These are phyloP conservation scores for Pedicia rivosa DNA, from an alignment of 2,888 invertebrate species.

Conservation along the genomic window DNA sequence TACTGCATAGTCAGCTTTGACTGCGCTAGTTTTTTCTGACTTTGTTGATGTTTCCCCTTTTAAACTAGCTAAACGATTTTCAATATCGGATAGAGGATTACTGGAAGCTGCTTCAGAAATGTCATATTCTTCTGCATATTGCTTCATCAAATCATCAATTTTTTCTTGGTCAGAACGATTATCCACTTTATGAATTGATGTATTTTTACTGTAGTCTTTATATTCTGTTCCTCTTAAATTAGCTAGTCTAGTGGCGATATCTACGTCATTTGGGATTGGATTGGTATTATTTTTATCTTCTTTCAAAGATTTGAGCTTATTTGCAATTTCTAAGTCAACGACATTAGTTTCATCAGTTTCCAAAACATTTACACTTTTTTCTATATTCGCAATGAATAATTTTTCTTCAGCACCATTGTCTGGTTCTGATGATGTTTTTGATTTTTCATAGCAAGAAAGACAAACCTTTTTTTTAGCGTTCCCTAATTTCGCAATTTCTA, in stretches of 20 bases:
- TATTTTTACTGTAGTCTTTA: constrained; percentile 24
- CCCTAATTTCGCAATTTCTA: constrained; percentile 41
- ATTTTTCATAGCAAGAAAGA: constrained; percentile 29
- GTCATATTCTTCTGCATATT: constrained; percentile 35
- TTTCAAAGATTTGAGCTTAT: constrained; percentile 51
- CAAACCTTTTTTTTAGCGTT: constrained; percentile 51
- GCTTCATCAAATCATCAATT: constrained; percentile 49
- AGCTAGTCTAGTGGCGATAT: constrained; percentile 46
- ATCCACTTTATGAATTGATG: constrained; percentile 31
- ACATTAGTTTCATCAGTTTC: constrained; percentile 4
- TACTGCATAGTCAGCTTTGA: too few species aligned
- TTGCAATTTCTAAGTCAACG: constrained; percentile 35
- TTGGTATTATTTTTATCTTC: constrained; percentile 30
- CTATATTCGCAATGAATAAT: neutral
- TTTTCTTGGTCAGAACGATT: constrained; percentile 52
- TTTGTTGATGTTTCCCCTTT: constrained; percentile 28
- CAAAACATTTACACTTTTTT: neutral
- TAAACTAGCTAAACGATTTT: constrained; percentile 34
- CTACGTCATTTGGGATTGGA: constrained; percentile 38
- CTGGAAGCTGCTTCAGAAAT: constrained; percentile 31
- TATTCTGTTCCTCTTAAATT: constrained; percentile 42
- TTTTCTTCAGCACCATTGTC: neutral
- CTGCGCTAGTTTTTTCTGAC: too few species aligned
- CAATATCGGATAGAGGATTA: constrained; percentile 36
- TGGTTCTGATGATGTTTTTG: constrained; percentile 16